These are phyloP conservation scores for Ondatra zibethicus DNA, from an alignment of 2,113 vertebrate genomes.

Conservation along the genomic window DNA sequence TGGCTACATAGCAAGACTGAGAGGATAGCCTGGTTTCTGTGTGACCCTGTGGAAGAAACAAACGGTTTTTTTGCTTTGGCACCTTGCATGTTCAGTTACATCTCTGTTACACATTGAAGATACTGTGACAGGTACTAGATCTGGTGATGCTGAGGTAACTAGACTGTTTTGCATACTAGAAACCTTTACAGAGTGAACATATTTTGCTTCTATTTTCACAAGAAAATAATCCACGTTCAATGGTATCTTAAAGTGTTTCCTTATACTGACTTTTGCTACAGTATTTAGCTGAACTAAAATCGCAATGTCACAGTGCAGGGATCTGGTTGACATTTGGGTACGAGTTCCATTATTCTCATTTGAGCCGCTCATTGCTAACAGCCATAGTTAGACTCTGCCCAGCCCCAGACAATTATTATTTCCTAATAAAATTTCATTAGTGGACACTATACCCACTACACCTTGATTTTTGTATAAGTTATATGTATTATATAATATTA, in stretches of 20 bases:
- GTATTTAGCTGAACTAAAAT: conserved; percentile 13
- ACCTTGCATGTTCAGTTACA: neutral
- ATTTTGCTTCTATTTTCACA: conserved; percentile 6
- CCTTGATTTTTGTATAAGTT: conserved; percentile 27
- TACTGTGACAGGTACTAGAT: neutral
- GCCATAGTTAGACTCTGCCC: neutral
- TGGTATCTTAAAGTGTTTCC: neutral
- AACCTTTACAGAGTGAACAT: neutral
- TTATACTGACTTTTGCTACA: neutral
- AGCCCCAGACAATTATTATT: neutral
- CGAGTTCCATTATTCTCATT: neutral
- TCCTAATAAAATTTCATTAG: neutral
- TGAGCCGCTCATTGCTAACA: neutral
- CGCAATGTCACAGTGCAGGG: neutral
- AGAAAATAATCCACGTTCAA: conserved; percentile 6
- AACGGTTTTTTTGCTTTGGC: neutral
- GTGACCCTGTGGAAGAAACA: neutral
- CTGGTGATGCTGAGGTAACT: neutral
- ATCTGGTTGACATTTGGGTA: neutral
- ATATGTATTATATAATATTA: neutral
- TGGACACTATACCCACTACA: neutral
- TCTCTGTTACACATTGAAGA: neutral
- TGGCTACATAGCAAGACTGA: neutral
- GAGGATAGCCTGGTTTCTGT: neutral
- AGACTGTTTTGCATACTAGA: neutral